These are phyloP conservation scores for Penaeus vannamei DNA, from an alignment of 1,140 invertebrate genomes.

Conservation along the genomic window DNA sequence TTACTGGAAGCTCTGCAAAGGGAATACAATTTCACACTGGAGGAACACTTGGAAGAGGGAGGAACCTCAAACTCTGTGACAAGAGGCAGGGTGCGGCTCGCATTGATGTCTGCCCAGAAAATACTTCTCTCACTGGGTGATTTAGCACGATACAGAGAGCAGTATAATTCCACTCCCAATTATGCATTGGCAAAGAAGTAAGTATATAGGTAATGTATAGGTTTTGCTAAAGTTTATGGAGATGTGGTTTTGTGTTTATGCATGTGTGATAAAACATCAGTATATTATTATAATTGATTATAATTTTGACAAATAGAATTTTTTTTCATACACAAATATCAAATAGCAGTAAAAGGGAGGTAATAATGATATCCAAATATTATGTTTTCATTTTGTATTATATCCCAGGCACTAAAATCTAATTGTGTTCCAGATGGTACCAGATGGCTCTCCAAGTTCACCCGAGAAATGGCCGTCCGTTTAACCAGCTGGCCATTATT, in stretches of 20 bases:
- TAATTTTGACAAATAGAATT: too few relatives aligned
- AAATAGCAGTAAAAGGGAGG: too few relatives aligned
- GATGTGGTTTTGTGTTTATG: background rate
- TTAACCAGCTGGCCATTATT: conserved; percentile 94
- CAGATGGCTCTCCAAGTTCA: conserved; percentile 93
- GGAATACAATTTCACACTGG: conserved; percentile 82
- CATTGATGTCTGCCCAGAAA: conserved; percentile 88
- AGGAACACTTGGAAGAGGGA: conserved; percentile 75
- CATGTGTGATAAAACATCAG: background rate
- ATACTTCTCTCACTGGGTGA: conserved; percentile 92
- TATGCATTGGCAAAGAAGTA: conserved; percentile 60
- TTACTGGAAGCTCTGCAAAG: conserved; percentile 82
- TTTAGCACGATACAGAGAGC: conserved; percentile 89
- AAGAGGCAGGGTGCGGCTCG: conserved; percentile 78
- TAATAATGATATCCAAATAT: background rate
- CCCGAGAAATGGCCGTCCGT: conserved; percentile 94
- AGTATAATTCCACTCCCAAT: conserved; percentile 85
- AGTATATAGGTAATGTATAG: background rate
- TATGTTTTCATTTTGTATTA: background rate
- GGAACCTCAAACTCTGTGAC: conserved; percentile 74
- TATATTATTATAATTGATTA: background rate
- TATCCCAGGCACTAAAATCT: conserved; percentile 40
- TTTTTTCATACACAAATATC: too few relatives aligned
- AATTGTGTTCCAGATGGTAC: conserved; percentile 81
- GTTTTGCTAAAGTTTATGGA: background rate